Percentiles rank a stretch among this genome's conserved stretches.
Evolutionary conservation across 2,797 vertebrate species (phyloP).

Genomic region (Delichon dasypus): DNA sequence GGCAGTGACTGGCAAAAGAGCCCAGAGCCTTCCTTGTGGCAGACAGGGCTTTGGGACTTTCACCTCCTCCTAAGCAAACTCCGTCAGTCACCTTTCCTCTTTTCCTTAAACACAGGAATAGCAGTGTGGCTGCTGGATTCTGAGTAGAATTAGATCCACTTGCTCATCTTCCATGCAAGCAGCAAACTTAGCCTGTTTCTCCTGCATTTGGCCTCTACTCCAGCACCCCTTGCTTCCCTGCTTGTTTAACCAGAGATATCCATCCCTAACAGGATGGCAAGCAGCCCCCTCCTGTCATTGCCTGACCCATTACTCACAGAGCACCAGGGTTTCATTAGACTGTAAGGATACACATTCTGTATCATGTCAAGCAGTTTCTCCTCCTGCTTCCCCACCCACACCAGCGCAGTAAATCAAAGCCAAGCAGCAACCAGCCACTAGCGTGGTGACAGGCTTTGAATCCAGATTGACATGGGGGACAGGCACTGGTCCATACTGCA

Average conservation of each 20-base stretch:
- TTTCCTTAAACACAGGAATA: background rate
- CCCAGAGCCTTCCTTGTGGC: rapidly evolving
- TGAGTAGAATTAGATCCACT: background rate
- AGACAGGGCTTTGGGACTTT: background rate
- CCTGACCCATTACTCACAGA: background rate
- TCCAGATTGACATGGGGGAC: background rate
- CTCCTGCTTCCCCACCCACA: background rate
- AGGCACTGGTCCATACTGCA: background rate
- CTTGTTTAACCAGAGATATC: background rate
- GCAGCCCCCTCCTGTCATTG: background rate
- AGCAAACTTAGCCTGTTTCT: background rate
- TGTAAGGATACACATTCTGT: background rate
- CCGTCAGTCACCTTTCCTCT: background rate
- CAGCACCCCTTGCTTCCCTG: background rate
- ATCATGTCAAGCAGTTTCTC: background rate
- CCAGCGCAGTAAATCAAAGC: background rate
- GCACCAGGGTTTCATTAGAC: background rate
- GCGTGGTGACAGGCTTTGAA: background rate
- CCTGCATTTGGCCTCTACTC: background rate
- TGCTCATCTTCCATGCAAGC: background rate
- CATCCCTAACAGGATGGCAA: background rate
- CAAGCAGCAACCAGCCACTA: background rate
- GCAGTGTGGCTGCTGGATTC: background rate
- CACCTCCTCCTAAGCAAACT: background rate
- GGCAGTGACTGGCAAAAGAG: background rate